Percentiles rank a stretch among this genome's conserved stretches.
Conservation (phyloP, 2,113 vertebrate species). For the Trochalopteron elliotii region DNA sequence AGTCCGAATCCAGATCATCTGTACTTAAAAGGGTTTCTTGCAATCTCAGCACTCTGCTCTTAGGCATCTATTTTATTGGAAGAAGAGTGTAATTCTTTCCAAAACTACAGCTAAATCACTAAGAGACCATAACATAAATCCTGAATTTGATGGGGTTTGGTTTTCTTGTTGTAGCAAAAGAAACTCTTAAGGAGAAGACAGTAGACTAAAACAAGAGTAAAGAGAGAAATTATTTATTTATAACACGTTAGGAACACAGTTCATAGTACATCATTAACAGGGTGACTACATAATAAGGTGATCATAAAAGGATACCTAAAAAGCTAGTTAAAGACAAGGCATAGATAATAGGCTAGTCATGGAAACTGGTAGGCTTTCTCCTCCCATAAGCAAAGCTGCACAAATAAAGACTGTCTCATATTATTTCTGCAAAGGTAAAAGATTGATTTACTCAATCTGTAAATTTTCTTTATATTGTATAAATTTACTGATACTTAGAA, state of each 20-base stretch:
- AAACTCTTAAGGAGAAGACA: neutral
- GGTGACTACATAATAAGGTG: neutral
- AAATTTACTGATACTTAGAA: slow-evolving; percentile 48
- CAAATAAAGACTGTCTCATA: neutral
- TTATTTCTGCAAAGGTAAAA: slow-evolving; percentile 8
- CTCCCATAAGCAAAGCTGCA: slow-evolving; percentile 23
- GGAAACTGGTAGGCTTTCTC: neutral
- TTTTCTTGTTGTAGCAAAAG: neutral
- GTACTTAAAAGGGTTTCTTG: neutral
- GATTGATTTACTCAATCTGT: slow-evolving; percentile 8
- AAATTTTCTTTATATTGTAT: slow-evolving; percentile 38
- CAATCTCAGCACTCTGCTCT: neutral
- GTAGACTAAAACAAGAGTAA: neutral
- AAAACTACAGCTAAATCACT: neutral
- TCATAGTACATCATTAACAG: slow-evolving; percentile 40
- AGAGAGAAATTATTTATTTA: slow-evolving; percentile 66
- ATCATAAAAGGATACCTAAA: neutral
- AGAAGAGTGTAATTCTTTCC: neutral
- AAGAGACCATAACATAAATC: neutral
- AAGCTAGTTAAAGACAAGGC: slow-evolving; percentile 14
- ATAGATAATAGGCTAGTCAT: neutral
- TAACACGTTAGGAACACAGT: slow-evolving; percentile 19
- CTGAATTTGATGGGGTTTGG: neutral
- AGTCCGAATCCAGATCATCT: neutral
- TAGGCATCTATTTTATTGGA: neutral